Evolutionary conservation across 2,113 vertebrate species (phyloP).

Genomic region (Rattus norvegicus): GRCr8 NC_086019.1:110926001-110926500

Average conservation of each 20-base stretch:
- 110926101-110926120: not conserved
- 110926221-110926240: not conserved
- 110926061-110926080: not conserved
- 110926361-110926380: not conserved
- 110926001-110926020: not conserved
- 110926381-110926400: not conserved
- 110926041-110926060: not conserved
- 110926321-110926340: not conserved
- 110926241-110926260: not conserved
- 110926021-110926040: not conserved
- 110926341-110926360: not conserved
- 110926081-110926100: slow-evolving; percentile 32
- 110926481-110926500: not conserved
- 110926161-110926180: not conserved
- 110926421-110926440: not conserved
- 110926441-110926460: not conserved
- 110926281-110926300: not conserved
- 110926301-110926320: not conserved
- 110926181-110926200: slow-evolving; percentile 18
- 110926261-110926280: not conserved
- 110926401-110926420: not conserved
- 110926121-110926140: not conserved
- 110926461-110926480: not conserved
- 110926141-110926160: not conserved
- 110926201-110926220: slow-evolving; percentile 44